Evolutionary conservation across 2,888 invertebrate species (phyloP), one percentile per base, ranked within the genome.

Genomic region (Nebria brevicollis): DNA sequence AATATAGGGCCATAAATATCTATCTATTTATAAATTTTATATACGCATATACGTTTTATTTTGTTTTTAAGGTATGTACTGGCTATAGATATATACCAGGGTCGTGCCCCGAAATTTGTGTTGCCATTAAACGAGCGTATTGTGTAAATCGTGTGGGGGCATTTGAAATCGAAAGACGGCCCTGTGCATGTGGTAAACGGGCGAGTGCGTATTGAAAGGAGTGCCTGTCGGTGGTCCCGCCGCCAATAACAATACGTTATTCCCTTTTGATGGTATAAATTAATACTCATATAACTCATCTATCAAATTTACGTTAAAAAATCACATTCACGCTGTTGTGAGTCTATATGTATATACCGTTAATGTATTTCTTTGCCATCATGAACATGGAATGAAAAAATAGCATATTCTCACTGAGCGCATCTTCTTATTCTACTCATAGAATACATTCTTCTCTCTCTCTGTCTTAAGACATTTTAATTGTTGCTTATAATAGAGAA

Each of bases 1-100:
- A 84, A 84, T 83, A 84, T 84, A 83, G 82, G 83, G 83, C 83
- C 84, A 83, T 84, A 84, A 84, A 84, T 83, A 66, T 66, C 15
- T 15, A 15, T 13, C 25, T 66, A 25, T 15, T 66, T 66, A 66
- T 66, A 25, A 13, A 66, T 66, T 66, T 66, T 66, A 25, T 66
- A 66, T 66, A 66, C 15, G 15, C 25, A 66, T 25, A 66, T 15
- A 25, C 25, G 66, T 25, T 25, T 25, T 66, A 66, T 66, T 15
- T 66, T 66, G 66, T 70, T 20, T 34, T 34, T 70, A 26, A 20
- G 34, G 70, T 20, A 20, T 34, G 70, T 70, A 70, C 70, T 70
- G 70, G 70, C 34, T 70, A 26, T 15, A 20, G n/a, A n/a, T 68
- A 68, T 20, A 20, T 70, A 13, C 54, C 54, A 54, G 54, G 54